Conservation (phyloP, 2,888 invertebrate genomes). For the Chymomyza amoena region DNA sequence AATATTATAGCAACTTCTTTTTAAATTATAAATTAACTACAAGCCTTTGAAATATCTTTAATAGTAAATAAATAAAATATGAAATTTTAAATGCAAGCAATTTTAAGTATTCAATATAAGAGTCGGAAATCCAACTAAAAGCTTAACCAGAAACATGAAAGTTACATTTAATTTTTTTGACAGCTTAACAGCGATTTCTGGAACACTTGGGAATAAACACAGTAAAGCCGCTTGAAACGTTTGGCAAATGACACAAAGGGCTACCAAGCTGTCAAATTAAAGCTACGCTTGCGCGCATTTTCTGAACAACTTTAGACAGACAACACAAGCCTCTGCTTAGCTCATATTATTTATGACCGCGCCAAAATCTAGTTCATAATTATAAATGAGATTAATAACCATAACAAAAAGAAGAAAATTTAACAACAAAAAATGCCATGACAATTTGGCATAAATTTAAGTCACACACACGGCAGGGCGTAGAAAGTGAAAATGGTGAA, state of each 20-base stretch:
- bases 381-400: background rate
- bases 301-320: background rate
- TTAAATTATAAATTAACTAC: too few relatives aligned
- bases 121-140: background rate
- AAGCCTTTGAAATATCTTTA: too few relatives aligned
- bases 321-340: background rate
- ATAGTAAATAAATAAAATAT: too few relatives aligned
- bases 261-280: background rate
- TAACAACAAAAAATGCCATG: constrained; percentile 24
- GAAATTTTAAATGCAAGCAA: too few relatives aligned
- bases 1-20: too few relatives aligned
- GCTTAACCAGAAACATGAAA: too few relatives aligned
- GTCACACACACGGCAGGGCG: background rate
- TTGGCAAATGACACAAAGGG: background rate
- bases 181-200: background rate
- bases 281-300: background rate
- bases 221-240: background rate
- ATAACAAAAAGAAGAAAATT: background rate
- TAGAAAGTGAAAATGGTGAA: constrained; percentile 33
- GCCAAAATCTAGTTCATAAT: background rate
- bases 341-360: background rate
- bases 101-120: background rate
- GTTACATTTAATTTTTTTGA: background rate
- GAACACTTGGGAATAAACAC: background rate
- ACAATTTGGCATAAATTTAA: constrained; percentile 37